Base-by-base conservation (phyloP, 2,888 invertebrate species). In the Limenitis camilla region DNA sequence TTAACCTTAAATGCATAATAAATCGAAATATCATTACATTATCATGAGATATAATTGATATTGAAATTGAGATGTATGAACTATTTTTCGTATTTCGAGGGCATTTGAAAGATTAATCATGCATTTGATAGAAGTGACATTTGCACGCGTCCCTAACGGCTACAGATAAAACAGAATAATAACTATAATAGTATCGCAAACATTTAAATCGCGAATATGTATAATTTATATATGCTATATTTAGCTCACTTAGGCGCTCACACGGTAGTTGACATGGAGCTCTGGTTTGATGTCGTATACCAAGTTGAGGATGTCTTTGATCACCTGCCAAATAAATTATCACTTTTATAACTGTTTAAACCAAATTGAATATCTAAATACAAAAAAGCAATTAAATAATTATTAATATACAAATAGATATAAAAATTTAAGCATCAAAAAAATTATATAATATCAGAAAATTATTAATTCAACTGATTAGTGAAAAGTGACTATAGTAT, bases 241-340 rank as follows among this genome's bases (percentile, higher is more conserved):
- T 55, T 44, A 31, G 41, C 46, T 50, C 53, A 61, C 60, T 78
- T 77, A 77, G 59, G 66, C 65, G 19, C 19, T 19, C 59, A 83
- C 63, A 74, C 91, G 92, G 81, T 92, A 96, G 88, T 98, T 98
- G 84, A 92, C 90, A 87, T 98, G 98, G 65, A 98, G 89, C 81
- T 96, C 95, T 4, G 97, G 96, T 81, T 95, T 94, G 78, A 98
- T 97, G 76, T 96, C 93, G 76, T 95, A 96, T 41, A 98, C 96
- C 79, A 94, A 89, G 62, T 91, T 90, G 74, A 98, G 89, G 67
- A 98, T 90, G 69, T 94, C 93, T 60, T 89, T 76, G 76, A 96
- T 93, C 32, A 95, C 94, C 93, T 93, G 84, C 5, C 79, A 55
- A 52, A 10, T 5, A 36, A 11, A 19, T 45, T 28, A 27, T 6